Evolutionary conservation across 2,888 invertebrate genomes (phyloP).

Genomic region (Ernsta delagoae): DNA sequence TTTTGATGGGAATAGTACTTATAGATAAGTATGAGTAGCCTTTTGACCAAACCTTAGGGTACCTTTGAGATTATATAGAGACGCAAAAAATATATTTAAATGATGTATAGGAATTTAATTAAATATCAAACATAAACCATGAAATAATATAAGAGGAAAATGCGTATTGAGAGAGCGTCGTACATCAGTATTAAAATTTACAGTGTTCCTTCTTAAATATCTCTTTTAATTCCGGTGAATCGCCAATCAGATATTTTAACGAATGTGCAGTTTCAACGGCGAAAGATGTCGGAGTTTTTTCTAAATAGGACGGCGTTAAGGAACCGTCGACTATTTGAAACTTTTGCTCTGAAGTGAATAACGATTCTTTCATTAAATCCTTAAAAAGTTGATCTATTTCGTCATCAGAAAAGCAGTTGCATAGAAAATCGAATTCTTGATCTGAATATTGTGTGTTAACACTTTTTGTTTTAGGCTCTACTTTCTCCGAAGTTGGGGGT

Average conservation of each 20-base stretch:
- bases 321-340: constrained; percentile 49
- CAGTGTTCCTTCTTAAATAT: constrained; percentile 63
- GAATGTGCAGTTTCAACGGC: constrained; percentile 57
- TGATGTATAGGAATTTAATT: too few relatives aligned
- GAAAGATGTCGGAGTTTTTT: constrained; percentile 50
- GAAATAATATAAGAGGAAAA: neutral
- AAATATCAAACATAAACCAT: too few relatives aligned
- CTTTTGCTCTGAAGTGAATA: constrained; percentile 39
- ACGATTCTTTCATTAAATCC: constrained; percentile 41
- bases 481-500: constrained; percentile 41
- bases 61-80: too few relatives aligned
- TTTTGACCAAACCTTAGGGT: too few relatives aligned
- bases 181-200: constrained; percentile 26
- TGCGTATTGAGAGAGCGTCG: neutral
- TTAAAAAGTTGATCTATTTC: constrained; percentile 52
- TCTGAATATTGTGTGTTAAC: constrained; percentile 61
- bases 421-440: constrained; percentile 59
- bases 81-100: too few relatives aligned
- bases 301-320: constrained; percentile 48
- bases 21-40: too few relatives aligned
- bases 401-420: constrained; percentile 65
- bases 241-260: constrained; percentile 54
- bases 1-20: too few relatives aligned
- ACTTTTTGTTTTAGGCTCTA: constrained; percentile 54
- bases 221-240: constrained; percentile 59